Conservation (phyloP, 2,888 invertebrate species). For the Agrotis exclamationis region DNA sequence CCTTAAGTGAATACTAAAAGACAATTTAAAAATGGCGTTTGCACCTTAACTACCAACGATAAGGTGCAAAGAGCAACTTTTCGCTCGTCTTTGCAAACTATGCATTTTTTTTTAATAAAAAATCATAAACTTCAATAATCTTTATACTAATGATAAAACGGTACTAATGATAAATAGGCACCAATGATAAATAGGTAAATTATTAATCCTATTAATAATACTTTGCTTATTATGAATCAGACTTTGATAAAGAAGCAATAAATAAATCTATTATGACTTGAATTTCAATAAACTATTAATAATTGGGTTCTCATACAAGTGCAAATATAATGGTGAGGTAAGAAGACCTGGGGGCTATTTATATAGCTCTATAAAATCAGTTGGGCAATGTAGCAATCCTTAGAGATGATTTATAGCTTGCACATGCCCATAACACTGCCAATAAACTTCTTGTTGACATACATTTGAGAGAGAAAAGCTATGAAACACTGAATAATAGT, state of each 20-base stretch:
- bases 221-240: neutral
- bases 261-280: slow-evolving; percentile 40
- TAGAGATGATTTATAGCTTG: slow-evolving; percentile 46
- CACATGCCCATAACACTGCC: slow-evolving; percentile 49
- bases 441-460: slow-evolving; percentile 57
- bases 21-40: too few species aligned
- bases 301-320: slow-evolving; percentile 48
- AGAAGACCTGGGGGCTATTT: slow-evolving; percentile 51
- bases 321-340: slow-evolving; percentile 41
- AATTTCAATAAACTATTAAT: slow-evolving; percentile 50
- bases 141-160: neutral
- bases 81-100: too few species aligned
- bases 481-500: neutral
- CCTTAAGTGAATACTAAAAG: neutral
- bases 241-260: slow-evolving; percentile 28
- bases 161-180: neutral
- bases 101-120: neutral
- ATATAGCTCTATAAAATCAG: slow-evolving; percentile 54
- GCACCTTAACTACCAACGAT: too few species aligned
- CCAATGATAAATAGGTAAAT: neutral
- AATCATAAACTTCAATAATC: too few species aligned
- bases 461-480: slow-evolving; percentile 21
- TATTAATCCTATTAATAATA: slow-evolving; percentile 1
- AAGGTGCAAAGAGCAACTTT: too few species aligned
- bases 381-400: slow-evolving; percentile 50